Evolutionary conservation across 2,888 invertebrate species (phyloP).

Genomic region (Papilio gigon): DNA sequence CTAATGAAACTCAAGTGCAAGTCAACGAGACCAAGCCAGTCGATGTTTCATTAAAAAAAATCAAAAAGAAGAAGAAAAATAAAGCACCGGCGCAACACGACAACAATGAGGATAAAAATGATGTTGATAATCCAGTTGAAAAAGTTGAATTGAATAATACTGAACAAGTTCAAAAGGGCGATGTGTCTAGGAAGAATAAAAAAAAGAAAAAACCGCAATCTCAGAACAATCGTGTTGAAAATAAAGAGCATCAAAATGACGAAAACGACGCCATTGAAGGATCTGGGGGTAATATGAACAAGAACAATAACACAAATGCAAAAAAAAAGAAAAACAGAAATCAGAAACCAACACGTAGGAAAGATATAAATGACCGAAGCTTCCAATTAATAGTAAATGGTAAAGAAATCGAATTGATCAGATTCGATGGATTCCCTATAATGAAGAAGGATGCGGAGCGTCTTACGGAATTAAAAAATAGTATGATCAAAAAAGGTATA

Average conservation of each 20-base stretch:
- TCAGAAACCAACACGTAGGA: slow-evolving; percentile 70
- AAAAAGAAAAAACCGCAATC: slow-evolving; percentile 30
- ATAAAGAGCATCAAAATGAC: slow-evolving; percentile 9
- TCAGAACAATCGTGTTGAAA: slow-evolving; percentile 34
- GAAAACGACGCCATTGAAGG: slow-evolving; percentile 1
- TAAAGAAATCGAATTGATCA: slow-evolving; percentile 82
- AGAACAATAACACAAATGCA: slow-evolving; percentile 35
- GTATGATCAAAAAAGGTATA: slow-evolving; percentile 85
- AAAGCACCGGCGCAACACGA: not conserved
- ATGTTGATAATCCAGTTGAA: not conserved
- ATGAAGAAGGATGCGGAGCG: slow-evolving; percentile 87
- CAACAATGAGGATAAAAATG: slow-evolving; percentile 43
- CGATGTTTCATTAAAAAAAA: slow-evolving; percentile 41
- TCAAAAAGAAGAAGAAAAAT: slow-evolving; percentile 45
- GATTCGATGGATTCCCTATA: slow-evolving; percentile 87
- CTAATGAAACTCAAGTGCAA: not conserved
- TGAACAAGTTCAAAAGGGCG: slow-evolving; percentile 4
- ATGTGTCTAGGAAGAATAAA: slow-evolving; percentile 10
- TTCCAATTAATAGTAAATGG: slow-evolving; percentile 85
- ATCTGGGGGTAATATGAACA: slow-evolving; percentile 37
- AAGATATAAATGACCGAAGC: slow-evolving; percentile 70
- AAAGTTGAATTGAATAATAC: not conserved
- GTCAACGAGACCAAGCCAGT: slow-evolving; percentile 32
- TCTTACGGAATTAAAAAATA: slow-evolving; percentile 82
- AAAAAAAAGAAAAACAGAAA: slow-evolving; percentile 56